Conservation (phyloP, 2,113 vertebrate genomes). For the Crocuta crocuta region DNA sequence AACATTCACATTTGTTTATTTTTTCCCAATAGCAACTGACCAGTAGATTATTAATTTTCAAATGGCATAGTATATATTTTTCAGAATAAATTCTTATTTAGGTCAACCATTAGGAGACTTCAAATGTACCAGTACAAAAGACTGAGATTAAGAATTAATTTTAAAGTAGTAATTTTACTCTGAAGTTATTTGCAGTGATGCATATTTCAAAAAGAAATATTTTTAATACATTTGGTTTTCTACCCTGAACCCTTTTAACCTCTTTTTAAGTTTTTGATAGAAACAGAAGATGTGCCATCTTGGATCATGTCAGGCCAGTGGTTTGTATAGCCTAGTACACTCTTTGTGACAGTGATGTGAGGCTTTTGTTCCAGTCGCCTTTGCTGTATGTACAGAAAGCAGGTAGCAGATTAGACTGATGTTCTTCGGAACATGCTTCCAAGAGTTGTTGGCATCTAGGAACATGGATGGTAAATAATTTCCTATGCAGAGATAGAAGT, state of each 20-base stretch:
- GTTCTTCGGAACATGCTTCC: neutral
- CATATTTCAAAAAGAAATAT: conserved; percentile 23
- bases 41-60: conserved; percentile 6
- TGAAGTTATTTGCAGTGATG: neutral
- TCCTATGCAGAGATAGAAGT: neutral
- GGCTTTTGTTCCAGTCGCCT: neutral
- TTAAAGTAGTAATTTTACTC: conserved; percentile 6
- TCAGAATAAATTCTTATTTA: neutral
- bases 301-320: neutral
- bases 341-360: neutral
- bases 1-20: neutral
- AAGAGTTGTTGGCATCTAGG: neutral
- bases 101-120: neutral
- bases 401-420: neutral
- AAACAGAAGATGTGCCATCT: neutral
- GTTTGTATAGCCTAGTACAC: neutral
- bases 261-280: neutral
- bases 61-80: neutral
- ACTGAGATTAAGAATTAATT: conserved; percentile 23
- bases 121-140: neutral
- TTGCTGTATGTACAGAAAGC: neutral
- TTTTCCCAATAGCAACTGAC: neutral
- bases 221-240: conserved; percentile 1
- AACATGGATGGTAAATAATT: neutral
- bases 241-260: neutral